phyloP scores from a whole-genome alignment of 2,888 invertebrate genomes.

The Troides helena region DNA sequence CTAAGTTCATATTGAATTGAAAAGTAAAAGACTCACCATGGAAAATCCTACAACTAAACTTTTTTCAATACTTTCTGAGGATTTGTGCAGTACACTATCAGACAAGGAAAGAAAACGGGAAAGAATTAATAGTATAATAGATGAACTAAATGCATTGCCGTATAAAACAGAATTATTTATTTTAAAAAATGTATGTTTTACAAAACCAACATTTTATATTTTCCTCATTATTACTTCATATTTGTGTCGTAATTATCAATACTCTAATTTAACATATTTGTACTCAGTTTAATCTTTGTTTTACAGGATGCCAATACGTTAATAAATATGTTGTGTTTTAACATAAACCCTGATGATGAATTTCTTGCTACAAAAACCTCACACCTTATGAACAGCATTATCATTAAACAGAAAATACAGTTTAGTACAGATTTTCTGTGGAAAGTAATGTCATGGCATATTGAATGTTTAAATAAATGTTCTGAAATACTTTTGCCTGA shows the following conservation, averaged over 20 bases:
- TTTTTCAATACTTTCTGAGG: slow-evolving; percentile 58
- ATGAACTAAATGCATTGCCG: slow-evolving; percentile 83
- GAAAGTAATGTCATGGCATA: slow-evolving; percentile 67
- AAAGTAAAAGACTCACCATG: not conserved
- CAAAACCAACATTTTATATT: not conserved
- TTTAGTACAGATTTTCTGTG: slow-evolving; percentile 53
- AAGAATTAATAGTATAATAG: slow-evolving; percentile 77
- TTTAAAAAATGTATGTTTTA: slow-evolving; percentile 64
- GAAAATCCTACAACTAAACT: slow-evolving; percentile 39
- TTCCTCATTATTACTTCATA: too few species aligned
- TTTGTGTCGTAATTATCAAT: too few species aligned
- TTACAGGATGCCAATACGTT: slow-evolving; percentile 64
- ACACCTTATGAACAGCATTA: slow-evolving; percentile 76
- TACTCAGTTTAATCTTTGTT: not conserved
- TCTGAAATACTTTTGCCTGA: slow-evolving; percentile 66
- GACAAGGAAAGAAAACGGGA: slow-evolving; percentile 67
- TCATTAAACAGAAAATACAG: slow-evolving; percentile 77
- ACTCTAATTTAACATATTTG: too few species aligned
- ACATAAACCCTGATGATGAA: slow-evolving; percentile 71
- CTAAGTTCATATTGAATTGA: too few species aligned
- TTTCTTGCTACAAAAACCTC: slow-evolving; percentile 80
- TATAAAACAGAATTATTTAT: slow-evolving; percentile 72
- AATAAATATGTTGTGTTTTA: slow-evolving; percentile 57
- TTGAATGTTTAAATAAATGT: slow-evolving; percentile 63
- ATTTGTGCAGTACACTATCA: slow-evolving; percentile 61